Evolutionary conservation across 1,140 invertebrate genomes (phyloP).

Genomic region (Apis cerana): DNA sequence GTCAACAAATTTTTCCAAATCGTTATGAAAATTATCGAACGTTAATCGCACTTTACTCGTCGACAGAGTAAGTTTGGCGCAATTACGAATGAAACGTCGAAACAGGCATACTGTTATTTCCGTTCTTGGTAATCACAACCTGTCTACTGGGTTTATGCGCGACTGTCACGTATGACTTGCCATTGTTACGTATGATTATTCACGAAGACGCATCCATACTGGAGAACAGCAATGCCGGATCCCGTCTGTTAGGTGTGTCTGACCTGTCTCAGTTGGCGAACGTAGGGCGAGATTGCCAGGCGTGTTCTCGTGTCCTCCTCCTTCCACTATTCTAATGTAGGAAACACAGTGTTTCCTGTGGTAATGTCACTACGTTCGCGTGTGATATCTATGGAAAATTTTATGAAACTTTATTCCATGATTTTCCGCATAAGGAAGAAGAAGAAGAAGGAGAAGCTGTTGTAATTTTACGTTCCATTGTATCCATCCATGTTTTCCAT

Average conservation of each 20-base stretch:
- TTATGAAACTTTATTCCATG: not conserved
- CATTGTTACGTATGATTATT: conserved; percentile 67
- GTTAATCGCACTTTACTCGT: not conserved
- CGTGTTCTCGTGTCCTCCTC: conserved; percentile 40
- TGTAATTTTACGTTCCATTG: not conserved
- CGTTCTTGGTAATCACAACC: conserved; percentile 19
- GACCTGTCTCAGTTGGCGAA: conserved; percentile 56
- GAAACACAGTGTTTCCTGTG: conserved; percentile 55
- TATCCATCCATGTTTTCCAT: not conserved
- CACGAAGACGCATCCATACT: conserved; percentile 53
- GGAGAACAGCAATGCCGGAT: conserved; percentile 47
- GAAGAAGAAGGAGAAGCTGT: not conserved
- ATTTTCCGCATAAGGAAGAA: too few species aligned
- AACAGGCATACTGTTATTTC: not conserved
- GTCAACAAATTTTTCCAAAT: not conserved
- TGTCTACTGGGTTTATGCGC: conserved; percentile 16
- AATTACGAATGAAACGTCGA: conserved; percentile 1
- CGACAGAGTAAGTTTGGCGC: not conserved
- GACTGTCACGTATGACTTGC: conserved; percentile 16
- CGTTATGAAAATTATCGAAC: not conserved
- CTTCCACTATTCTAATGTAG: conserved; percentile 33
- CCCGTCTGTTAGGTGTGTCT: conserved; percentile 58
- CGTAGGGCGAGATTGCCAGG: conserved; percentile 58
- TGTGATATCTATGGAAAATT: conserved; percentile 8
- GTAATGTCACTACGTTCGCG: conserved; percentile 49